Conservation (phyloP, 2,888 invertebrate species). For the Orthosia gracilis region DNA sequence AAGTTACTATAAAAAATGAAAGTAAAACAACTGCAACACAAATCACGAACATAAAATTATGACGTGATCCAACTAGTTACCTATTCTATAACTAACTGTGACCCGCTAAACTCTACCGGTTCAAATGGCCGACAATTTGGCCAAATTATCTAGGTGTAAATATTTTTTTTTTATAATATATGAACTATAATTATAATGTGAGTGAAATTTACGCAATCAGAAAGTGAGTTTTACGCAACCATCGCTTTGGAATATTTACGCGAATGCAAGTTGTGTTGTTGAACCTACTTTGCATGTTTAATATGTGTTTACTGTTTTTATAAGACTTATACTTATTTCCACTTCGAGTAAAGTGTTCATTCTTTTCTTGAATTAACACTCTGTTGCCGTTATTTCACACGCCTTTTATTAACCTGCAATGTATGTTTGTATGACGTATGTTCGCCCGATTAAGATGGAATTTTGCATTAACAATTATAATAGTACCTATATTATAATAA, state of each 20-base stretch:
- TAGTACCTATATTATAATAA: too few species aligned
- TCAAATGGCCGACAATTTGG: conserved; percentile 38
- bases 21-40: conserved; percentile 1
- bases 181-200: conserved; percentile 47
- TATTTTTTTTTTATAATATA: conserved; percentile 23
- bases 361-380: not conserved
- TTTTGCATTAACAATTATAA: too few species aligned
- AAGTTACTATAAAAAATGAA: not conserved
- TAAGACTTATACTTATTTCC: not conserved
- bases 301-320: conserved; percentile 7
- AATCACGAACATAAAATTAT: not conserved
- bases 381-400: too few species aligned
- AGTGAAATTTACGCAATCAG: conserved; percentile 45
- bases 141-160: conserved; percentile 32
- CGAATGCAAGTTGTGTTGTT: conserved; percentile 10
- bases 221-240: conserved; percentile 53
- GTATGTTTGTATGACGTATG: too few species aligned
- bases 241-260: conserved; percentile 36
- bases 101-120: conserved; percentile 22
- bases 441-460: too few species aligned
- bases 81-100: conserved; percentile 29
- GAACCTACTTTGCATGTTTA: conserved; percentile 16
- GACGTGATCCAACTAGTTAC: not conserved
- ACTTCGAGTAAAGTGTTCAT: not conserved
- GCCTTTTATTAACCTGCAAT: too few species aligned